Base-by-base conservation (phyloP, 1,140 invertebrate species). In the Heliconius nattereri region DNA sequence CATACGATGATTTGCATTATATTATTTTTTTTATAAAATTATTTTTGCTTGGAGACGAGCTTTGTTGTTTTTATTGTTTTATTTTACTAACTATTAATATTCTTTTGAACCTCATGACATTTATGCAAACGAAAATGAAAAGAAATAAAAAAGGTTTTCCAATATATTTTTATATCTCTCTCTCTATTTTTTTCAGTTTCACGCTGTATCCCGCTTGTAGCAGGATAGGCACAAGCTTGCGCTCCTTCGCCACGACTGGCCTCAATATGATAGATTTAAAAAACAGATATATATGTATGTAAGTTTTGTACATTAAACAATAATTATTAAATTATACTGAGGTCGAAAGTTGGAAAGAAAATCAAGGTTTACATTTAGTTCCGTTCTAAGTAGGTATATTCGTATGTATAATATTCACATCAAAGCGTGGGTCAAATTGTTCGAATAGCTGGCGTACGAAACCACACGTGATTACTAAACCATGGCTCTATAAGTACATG, bases 401-500 rank as follows among this genome's bases (percentile, higher is more conserved):
- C 32, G 13, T 45, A 45, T 66, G 9, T 60, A 60, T 23, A 60
- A 60, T 29, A 66, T 66, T 66, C 23, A 66, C 60, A n/a, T 60
- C 23, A 6, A 66, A 66, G 13, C 23, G 52, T 60, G 16, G 73
- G 29, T 75, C 52, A 75, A 29, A 75, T 60, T 54, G 52, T 13
- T 35, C 16, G 32, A 57, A 57, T 75, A 75, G 37, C 52, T 54
- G 16, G 20, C n/a, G 32, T 60, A 29, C 52, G 73, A 57, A 54
- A 75, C 9, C 73, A 57, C 73, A 20, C 73, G 52, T 54, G 45
- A 29, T 49, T 57, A 72, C 32, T n/a, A 72, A 54, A 37, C 52
- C 73, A 75, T 57, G 54, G 54, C 52, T 35, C 52, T 75, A 75
- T 66, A 29, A 29, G 60, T 29, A 29, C 60, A 66, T 66, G 73